Base-by-base conservation (phyloP, 2,888 invertebrate species). In the Chrysolina americana region DNA sequence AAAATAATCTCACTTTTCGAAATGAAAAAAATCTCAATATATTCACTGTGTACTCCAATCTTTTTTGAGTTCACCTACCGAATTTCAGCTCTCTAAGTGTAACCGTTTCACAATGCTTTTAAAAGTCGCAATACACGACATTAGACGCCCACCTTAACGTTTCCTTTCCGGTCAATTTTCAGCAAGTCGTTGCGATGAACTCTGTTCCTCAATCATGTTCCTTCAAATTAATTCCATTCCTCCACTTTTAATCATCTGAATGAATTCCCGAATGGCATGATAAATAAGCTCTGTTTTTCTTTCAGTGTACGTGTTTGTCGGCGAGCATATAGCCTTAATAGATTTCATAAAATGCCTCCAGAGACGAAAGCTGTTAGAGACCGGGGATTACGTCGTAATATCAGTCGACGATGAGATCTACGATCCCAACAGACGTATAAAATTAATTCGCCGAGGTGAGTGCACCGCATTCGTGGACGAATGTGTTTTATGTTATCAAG, bases 271-370 rank as follows among this genome's bases (percentile, higher is more conserved):
- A 17, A 28, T 6, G 23, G 28, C n/a, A 59, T 36, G 13, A 23
- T 59, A 9, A 59, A n/a, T 8, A 65, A 19, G 23, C 2, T n/a
- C 3, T 36, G 36, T 28, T 63, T 70, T 59, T 70, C 19, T 75
- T 75, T n/a, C 89, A 97, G 97, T 98, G 17, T 98, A 97, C 88
- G 94, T 98, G 41, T 96, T 97, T 84, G 92, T 97, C 71, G 97
- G 97, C 0, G 95, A 95, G 84, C 94, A 95, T 83, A 94, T 95
- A 76, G 95, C 96, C 0, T 90, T 97, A 86, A 94, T 96, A 74
- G 94, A 95, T 87, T 94, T 97, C 87, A 92, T 97, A 82, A 91
- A 92, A 77, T 94, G 94, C 69, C 90, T 98, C 81, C 93, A 95
- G 81, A 90, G 93, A 50, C 90, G 93, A 1, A 92, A 93, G 0